Conservation (phyloP, 2,113 vertebrate species). For the Cynoglossus semilaevis region DNA sequence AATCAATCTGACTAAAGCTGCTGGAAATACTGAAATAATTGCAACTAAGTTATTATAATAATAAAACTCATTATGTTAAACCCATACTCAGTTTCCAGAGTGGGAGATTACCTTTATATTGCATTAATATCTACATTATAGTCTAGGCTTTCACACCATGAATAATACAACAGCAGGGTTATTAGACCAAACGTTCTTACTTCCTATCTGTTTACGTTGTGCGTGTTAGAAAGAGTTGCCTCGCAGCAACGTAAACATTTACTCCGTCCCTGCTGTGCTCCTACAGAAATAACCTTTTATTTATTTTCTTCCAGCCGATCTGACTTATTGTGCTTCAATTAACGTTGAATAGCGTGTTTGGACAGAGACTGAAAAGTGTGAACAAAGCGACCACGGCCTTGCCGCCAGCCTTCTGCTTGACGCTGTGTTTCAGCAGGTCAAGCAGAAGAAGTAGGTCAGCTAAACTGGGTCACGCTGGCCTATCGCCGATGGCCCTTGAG, state of each 20-base stretch:
- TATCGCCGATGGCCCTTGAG: constrained; percentile 29
- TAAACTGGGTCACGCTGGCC: constrained; percentile 51
- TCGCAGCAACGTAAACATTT: not conserved
- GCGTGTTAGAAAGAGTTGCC: constrained; percentile 6
- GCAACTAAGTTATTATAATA: too few relatives aligned
- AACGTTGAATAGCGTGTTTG: constrained; percentile 11
- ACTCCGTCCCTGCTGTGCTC: not conserved
- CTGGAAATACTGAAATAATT: too few relatives aligned
- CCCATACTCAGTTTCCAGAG: not conserved
- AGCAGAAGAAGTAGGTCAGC: constrained; percentile 63
- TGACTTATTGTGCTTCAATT: constrained; percentile 16
- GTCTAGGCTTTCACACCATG: not conserved
- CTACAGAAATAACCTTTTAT: not conserved
- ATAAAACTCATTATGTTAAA: too few relatives aligned
- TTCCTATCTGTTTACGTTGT: constrained; percentile 5
- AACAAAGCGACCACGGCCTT: constrained; percentile 1
- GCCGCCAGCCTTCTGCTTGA: constrained; percentile 8
- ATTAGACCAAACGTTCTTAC: not conserved
- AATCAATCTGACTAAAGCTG: too few relatives aligned
- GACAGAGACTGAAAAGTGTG: constrained; percentile 7
- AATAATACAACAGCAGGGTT: constrained; percentile 3
- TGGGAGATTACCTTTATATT: not conserved
- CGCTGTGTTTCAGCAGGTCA: constrained; percentile 50
- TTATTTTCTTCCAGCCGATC: constrained; percentile 29
- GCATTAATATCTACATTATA: not conserved